phyloP scores from a whole-genome alignment of 2,113 vertebrate genomes.

The Synchiropus splendidus region DNA sequence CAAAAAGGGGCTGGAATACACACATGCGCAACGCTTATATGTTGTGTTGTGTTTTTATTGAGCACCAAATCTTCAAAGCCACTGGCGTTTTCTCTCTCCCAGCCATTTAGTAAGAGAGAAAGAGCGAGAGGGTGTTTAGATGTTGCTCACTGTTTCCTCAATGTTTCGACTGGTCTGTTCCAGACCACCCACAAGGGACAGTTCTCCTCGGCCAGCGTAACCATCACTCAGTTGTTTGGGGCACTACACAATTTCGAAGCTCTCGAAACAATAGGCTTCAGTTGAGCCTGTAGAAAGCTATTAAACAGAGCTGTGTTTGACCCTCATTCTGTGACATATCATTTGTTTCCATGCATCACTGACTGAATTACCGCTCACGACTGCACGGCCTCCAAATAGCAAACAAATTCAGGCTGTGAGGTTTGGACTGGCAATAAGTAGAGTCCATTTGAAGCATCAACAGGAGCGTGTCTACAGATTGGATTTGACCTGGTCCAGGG shows the following conservation, averaged over 20 bases:
- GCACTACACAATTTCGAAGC: constrained; percentile 19
- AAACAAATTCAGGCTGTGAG: constrained; percentile 9
- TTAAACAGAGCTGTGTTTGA: constrained; percentile 26
- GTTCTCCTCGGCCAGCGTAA: constrained; percentile 38
- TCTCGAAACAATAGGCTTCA: constrained; percentile 32
- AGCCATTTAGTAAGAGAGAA: constrained; percentile 59
- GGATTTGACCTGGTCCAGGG: too few species aligned
- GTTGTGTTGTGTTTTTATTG: constrained; percentile 53
- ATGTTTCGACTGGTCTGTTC: too few species aligned
- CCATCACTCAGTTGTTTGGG: constrained; percentile 22
- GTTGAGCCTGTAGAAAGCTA: constrained; percentile 25
- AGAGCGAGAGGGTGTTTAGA: too few species aligned
- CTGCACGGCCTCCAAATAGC: constrained; percentile 7
- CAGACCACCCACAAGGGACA: constrained; percentile 32
- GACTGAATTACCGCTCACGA: constrained; percentile 21
- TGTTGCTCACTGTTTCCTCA: too few species aligned
- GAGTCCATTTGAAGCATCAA: constrained; percentile 3
- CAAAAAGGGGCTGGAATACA: constrained; percentile 57
- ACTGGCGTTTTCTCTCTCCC: constrained; percentile 42
- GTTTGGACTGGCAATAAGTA: constrained; percentile 5
- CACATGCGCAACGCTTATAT: constrained; percentile 19
- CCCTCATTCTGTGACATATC: constrained; percentile 20
- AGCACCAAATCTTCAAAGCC: constrained; percentile 69
- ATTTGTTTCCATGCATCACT: constrained; percentile 19
- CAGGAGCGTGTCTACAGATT: background rate